These are phyloP conservation scores for Lepus oiostolus DNA, from an alignment of 2,797 vertebrate genomes.

Conservation along the genomic window DNA sequence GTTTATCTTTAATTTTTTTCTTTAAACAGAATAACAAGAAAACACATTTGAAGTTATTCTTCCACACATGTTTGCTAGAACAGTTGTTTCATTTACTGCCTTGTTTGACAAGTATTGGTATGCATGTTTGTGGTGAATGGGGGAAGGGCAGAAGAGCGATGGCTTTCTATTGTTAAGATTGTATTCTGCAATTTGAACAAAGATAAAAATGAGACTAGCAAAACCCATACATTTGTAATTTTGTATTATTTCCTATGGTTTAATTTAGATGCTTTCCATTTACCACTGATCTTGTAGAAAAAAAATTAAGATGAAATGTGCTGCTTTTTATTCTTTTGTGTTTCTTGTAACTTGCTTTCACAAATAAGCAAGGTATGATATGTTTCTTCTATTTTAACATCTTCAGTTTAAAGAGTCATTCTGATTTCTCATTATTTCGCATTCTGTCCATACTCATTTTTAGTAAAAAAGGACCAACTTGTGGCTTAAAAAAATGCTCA, in stretches of 20 bases:
- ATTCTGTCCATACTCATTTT: constrained; percentile 31
- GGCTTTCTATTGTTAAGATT: background rate
- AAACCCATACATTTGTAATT: background rate
- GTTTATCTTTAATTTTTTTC: background rate
- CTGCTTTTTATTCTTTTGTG: background rate
- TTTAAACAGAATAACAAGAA: background rate
- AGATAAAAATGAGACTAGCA: background rate
- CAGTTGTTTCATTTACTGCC: background rate
- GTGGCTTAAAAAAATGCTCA: background rate
- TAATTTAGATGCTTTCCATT: background rate
- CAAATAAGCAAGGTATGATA: background rate
- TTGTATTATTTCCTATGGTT: background rate
- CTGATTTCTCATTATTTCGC: background rate
- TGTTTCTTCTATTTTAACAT: background rate
- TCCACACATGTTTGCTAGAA: background rate
- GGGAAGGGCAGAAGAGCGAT: accelerated
- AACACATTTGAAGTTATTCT: background rate
- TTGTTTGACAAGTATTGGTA: background rate
- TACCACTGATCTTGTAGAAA: background rate
- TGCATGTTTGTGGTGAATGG: no score
- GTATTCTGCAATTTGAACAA: background rate
- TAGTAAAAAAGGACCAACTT: constrained; percentile 16
- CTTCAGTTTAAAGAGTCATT: background rate
- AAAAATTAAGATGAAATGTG: background rate
- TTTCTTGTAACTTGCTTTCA: constrained; percentile 23